Evolutionary conservation across 1,140 invertebrate genomes (phyloP).

Genomic region (Cotesia chilonis): DNA sequence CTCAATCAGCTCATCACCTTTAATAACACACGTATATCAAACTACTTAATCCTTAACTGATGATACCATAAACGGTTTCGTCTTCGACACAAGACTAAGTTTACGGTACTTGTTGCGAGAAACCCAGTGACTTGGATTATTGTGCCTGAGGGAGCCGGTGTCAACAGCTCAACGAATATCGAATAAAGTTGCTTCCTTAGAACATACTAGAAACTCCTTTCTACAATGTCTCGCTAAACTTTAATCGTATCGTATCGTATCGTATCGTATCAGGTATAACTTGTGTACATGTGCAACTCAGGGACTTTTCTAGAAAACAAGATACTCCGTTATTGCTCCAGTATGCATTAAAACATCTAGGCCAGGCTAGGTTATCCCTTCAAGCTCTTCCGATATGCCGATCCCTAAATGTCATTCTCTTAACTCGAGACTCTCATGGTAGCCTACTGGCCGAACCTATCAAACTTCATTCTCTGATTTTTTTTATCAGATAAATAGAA

Average conservation of each 20-base stretch:
- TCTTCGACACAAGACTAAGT: not conserved
- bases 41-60: not conserved
- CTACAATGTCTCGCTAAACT: constrained; percentile 7
- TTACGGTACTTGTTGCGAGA: constrained; percentile 32
- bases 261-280: no score
- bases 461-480: no score
- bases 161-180: not conserved
- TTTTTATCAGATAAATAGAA: no score
- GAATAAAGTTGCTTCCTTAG: constrained; percentile 21
- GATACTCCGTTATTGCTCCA: constrained; percentile 37
- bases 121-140: constrained; percentile 34
- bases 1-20: not conserved
- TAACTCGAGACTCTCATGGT: no score
- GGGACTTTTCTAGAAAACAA: constrained; percentile 6
- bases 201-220: constrained; percentile 7
- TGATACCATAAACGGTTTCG: constrained; percentile 17
- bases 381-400: not conserved
- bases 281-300: not conserved
- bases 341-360: constrained; percentile 34
- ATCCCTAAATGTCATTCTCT: not conserved
- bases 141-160: constrained; percentile 14
- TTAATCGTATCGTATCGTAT: constrained; percentile 2
- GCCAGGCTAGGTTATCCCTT: constrained; percentile 17
- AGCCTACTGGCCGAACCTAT: no score
- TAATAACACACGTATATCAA: not conserved